A percentile compares a stretch with the other conserved stretches of the same genome.
Conservation (phyloP, 2,888 invertebrate species). For the Ophion ellenae region DNA sequence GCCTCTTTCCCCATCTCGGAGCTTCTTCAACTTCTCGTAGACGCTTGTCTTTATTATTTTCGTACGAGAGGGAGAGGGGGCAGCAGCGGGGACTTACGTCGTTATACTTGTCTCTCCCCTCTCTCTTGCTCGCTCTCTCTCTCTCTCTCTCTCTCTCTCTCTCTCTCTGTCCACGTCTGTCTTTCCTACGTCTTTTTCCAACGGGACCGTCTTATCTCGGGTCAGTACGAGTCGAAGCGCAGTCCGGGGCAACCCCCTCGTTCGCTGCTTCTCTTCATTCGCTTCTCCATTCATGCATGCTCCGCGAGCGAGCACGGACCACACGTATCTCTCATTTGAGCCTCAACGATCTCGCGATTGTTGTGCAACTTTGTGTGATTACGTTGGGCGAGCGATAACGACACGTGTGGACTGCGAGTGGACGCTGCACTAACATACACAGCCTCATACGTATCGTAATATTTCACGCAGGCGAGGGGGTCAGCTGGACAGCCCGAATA, state of each 20-base stretch:
- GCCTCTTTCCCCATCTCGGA: constrained; percentile 61
- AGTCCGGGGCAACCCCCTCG: constrained; percentile 54
- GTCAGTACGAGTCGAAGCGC: constrained; percentile 67
- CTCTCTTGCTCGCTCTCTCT: constrained; percentile 41
- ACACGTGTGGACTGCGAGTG: not conserved
- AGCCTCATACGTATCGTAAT: not conserved
- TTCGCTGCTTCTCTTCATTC: not conserved
- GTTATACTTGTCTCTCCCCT: constrained; percentile 37
- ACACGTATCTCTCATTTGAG: not conserved
- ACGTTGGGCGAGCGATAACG: not conserved
- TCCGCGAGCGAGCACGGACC: not conserved
- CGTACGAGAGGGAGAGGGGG: constrained; percentile 24
- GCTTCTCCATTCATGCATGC: not conserved
- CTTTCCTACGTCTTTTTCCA: constrained; percentile 64
- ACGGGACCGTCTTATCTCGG: constrained; percentile 68
- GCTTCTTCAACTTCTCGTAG: constrained; percentile 31
- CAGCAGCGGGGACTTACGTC: constrained; percentile 45
- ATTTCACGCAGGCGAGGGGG: no score
- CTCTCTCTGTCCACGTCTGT: not conserved
- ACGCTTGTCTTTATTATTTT: constrained; percentile 37
- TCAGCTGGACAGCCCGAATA: no score
- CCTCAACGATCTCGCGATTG: constrained; percentile 18
- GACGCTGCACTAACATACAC: not conserved
- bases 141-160: constrained; percentile 19
- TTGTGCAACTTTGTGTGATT: not conserved